A percentile compares a stretch with the other conserved stretches of the same genome.
Conservation (phyloP, 2,888 invertebrate genomes). For the Disparrhopalites patrizii region DNA sequence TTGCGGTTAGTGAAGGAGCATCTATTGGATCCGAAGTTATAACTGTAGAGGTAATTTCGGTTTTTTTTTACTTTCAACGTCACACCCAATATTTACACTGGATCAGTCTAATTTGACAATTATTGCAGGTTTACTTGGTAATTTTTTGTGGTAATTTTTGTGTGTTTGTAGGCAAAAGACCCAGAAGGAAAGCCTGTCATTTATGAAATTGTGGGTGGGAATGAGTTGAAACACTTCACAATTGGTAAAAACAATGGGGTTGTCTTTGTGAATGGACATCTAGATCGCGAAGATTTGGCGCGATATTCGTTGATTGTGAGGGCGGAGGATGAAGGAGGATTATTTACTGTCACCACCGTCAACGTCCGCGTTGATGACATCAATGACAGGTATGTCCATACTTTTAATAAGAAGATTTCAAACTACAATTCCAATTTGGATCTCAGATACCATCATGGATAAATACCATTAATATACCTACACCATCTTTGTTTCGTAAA, state of each 20-base stretch:
- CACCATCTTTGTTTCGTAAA: too few relatives aligned
- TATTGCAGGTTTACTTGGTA: not conserved
- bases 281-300: slow-evolving; percentile 84
- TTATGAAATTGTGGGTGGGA: slow-evolving; percentile 82
- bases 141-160: not conserved
- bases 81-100: not conserved
- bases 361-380: slow-evolving; percentile 86
- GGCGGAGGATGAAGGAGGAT: slow-evolving; percentile 79
- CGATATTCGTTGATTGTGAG: slow-evolving; percentile 77
- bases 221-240: slow-evolving; percentile 80
- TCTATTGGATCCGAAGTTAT: slow-evolving; percentile 58
- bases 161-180: slow-evolving; percentile 38
- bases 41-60: slow-evolving; percentile 48
- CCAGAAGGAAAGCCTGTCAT: slow-evolving; percentile 62
- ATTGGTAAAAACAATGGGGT: slow-evolving; percentile 84
- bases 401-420: too few relatives aligned
- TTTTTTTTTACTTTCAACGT: not conserved
- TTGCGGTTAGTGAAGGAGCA: slow-evolving; percentile 84
- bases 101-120: not conserved
- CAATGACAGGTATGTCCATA: slow-evolving; percentile 66
- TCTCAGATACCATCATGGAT: too few relatives aligned
- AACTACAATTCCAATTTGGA: too few relatives aligned
- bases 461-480: too few relatives aligned
- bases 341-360: slow-evolving; percentile 76
- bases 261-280: slow-evolving; percentile 75